phyloP scores from a whole-genome alignment of 2,113 vertebrate species.

The Silurus asotus region DNA sequence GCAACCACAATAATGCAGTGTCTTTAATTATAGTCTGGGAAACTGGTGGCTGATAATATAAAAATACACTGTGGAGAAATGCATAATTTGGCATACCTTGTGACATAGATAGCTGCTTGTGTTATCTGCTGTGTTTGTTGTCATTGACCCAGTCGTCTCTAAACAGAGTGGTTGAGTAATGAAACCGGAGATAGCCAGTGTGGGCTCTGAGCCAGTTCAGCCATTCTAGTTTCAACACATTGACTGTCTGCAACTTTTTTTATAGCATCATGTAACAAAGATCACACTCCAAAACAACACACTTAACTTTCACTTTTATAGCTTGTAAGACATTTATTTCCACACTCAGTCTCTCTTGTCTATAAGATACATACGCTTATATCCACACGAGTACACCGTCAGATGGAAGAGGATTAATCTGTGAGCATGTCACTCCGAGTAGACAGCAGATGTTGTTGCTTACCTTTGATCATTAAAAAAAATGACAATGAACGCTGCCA shows the following conservation, averaged over 20 bases:
- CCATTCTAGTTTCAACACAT: not conserved
- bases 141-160: not conserved
- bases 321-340: slow-evolving; percentile 14
- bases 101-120: not conserved
- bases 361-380: not conserved
- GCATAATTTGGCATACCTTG: not conserved
- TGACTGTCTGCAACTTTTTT: slow-evolving; percentile 16
- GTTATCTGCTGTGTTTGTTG: slow-evolving; percentile 11
- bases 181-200: slow-evolving; percentile 5
- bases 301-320: not conserved
- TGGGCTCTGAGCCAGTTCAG: slow-evolving; percentile 29
- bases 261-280: not conserved
- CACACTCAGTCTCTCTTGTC: not conserved
- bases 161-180: slow-evolving; percentile 20
- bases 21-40: not conserved
- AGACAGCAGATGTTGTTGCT: not conserved
- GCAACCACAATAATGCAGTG: not conserved
- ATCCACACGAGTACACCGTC: not conserved
- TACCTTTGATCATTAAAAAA: not conserved
- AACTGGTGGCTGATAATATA: not conserved
- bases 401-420: not conserved
- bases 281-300: not conserved
- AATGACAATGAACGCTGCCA: not conserved
- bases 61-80: not conserved
- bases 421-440: not conserved